Evolutionary conservation across 2,113 vertebrate species (phyloP).

Genomic region (Dermatemys mawii): DNA sequence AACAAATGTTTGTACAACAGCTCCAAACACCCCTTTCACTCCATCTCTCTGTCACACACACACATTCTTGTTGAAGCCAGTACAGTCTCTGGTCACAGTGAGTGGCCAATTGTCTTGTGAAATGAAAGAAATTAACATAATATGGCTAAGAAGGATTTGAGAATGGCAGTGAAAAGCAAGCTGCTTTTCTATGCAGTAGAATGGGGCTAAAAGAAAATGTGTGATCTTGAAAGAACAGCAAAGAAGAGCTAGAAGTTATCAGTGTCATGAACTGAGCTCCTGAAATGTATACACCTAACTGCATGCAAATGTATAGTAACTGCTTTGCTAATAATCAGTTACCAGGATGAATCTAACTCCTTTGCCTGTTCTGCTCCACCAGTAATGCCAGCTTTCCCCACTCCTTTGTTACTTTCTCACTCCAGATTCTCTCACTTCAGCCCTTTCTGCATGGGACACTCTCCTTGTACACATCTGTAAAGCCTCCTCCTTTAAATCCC

Average conservation of each 20-base stretch:
- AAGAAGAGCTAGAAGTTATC: neutral
- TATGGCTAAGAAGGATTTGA: neutral
- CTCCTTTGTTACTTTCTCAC: no score
- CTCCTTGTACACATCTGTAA: neutral
- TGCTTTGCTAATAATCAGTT: neutral
- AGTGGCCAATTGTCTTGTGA: neutral
- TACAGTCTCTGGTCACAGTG: neutral
- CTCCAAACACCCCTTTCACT: neutral
- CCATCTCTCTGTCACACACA: neutral
- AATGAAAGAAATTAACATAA: neutral
- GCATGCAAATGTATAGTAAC: neutral
- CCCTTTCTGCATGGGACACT: neutral
- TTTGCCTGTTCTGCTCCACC: neutral
- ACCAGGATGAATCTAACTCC: neutral
- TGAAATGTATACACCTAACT: neutral
- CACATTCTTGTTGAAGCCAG: neutral
- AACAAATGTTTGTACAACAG: neutral
- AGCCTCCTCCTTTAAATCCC: neutral
- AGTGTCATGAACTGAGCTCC: neutral
- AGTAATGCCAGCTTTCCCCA: neutral
- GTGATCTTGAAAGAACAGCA: neutral
- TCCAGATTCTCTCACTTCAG: neutral
- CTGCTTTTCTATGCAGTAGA: neutral
- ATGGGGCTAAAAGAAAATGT: neutral
- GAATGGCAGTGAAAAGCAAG: neutral